phyloP scores from a whole-genome alignment of 2,797 vertebrate genomes.

The Heterohyrax brucei region DNA sequence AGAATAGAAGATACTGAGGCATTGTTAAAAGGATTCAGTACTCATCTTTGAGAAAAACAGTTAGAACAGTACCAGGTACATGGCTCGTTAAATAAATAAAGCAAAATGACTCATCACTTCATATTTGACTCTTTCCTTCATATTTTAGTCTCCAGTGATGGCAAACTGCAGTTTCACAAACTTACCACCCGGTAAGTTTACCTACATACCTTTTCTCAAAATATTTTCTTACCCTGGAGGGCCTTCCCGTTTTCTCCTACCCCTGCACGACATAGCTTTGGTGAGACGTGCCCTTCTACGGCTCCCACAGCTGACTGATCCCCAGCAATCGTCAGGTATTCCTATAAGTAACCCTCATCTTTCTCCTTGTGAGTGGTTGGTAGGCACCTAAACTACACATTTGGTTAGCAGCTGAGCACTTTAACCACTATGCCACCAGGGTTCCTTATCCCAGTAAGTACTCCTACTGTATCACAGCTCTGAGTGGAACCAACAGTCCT shows the following conservation, averaged over 20 bases:
- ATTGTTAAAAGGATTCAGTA: not conserved
- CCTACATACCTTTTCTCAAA: not conserved
- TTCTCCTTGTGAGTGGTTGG: too few species aligned
- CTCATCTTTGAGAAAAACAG: not conserved
- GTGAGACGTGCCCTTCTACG: not conserved
- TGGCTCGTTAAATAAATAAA: not conserved
- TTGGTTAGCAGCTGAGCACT: too few species aligned
- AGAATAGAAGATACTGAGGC: not conserved
- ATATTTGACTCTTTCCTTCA: slow-evolving; percentile 6
- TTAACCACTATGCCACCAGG: too few species aligned
- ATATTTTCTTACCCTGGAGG: not conserved
- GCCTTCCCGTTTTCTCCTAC: not conserved
- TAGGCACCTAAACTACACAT: too few species aligned
- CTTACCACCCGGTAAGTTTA: not conserved
- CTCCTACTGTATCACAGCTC: not conserved
- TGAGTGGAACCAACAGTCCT: not conserved
- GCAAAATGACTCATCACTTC: not conserved
- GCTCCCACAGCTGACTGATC: not conserved
- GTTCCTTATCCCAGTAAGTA: not conserved
- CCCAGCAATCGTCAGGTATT: not conserved
- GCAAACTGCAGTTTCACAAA: not conserved
- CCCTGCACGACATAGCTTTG: not conserved
- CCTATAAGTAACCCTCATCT: not conserved
- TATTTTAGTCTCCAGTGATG: slow-evolving; percentile 11
- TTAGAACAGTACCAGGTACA: not conserved